Percentiles rank a stretch among this genome's conserved stretches.
Conservation (phyloP, 1,140 invertebrate genomes). For the Campodea augens region DNA sequence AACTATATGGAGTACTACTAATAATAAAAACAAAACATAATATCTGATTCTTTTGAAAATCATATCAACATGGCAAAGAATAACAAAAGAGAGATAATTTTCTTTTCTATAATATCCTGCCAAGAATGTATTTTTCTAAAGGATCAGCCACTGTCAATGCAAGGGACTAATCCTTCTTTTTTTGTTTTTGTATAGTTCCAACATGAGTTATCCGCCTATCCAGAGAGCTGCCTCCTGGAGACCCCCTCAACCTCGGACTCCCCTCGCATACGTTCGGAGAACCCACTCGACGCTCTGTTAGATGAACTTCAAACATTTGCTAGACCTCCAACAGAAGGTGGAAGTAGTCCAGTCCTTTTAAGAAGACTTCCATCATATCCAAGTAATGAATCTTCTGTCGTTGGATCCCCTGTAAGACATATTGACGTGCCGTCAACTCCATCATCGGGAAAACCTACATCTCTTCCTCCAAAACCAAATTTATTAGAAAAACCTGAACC, state of each 20-base stretch:
- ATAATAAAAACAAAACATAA: no score
- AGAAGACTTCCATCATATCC: constrained; percentile 20
- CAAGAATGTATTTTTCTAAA: no score
- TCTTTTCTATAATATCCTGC: no score
- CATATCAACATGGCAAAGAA: no score
- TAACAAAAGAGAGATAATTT: no score
- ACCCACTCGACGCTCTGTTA: constrained; percentile 87
- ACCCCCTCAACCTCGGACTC: constrained; percentile 33
- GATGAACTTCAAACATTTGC: constrained; percentile 75
- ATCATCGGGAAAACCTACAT: neutral
- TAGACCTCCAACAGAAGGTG: constrained; percentile 29
- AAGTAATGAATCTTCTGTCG: constrained; percentile 17
- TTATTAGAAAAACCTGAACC: no score
- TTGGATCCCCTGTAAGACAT: constrained; percentile 8
- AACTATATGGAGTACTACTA: no score
- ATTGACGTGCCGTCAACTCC: neutral
- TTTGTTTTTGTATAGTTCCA: neutral
- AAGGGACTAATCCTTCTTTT: no score
- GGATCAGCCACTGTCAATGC: no score
- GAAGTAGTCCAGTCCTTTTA: constrained; percentile 11
- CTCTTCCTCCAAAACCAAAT: no score
- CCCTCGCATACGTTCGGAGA: constrained; percentile 54
- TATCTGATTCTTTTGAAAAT: no score
- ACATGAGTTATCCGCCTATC: constrained; percentile 28
- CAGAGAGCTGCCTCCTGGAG: constrained; percentile 40